Evolutionary conservation across 2,888 invertebrate genomes (phyloP), one percentile per base, ranked within the genome.

Genomic region (Ormia ochracea): DNA sequence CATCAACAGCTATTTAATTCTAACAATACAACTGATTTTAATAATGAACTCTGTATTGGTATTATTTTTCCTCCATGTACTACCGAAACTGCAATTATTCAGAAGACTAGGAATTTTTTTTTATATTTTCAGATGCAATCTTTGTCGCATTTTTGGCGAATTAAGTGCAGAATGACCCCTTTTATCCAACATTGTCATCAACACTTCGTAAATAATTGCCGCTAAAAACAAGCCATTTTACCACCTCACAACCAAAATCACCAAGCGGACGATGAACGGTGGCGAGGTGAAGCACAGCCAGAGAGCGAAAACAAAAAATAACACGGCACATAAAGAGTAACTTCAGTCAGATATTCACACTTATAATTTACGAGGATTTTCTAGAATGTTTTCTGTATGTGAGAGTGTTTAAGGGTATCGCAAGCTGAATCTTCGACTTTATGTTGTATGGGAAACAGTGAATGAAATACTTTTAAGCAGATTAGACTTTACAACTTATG

Each of bases 101-200:
- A 66, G 23, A 80, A 66, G 54, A 66, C 69, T 70, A 75, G 43
- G 31, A 52, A 41, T 17, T 50, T 56, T 74, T 69, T 68, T 56
- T 50, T 61, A 33, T 73, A 56, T 72, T 41, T 58, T 17, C 41
- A 80, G 80, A 80, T 80, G 80, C 72, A 76, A 80, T 80, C 80
- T 76, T 80, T 80, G 80, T 80, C 80, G 80, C 80, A 80, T 80
- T 76, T 80, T 80, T 80, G 80, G 80, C 73, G 80, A 80, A 80
- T 80, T 80, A 80, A 80, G 80, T 80, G 76, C 80, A 80, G 80
- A 80, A 80, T 80, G 80, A 80, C 80, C 80, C 80, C 80, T 80
- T 80, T 80, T 80, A 80, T 76, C 80, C 80, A 52, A 73, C 80
- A 80, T 76, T 80, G 80, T 80, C 80, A 80, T 80, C 80, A 80